Conservation (phyloP, 2,888 invertebrate species). For the Drosophila kokeensis region DNA sequence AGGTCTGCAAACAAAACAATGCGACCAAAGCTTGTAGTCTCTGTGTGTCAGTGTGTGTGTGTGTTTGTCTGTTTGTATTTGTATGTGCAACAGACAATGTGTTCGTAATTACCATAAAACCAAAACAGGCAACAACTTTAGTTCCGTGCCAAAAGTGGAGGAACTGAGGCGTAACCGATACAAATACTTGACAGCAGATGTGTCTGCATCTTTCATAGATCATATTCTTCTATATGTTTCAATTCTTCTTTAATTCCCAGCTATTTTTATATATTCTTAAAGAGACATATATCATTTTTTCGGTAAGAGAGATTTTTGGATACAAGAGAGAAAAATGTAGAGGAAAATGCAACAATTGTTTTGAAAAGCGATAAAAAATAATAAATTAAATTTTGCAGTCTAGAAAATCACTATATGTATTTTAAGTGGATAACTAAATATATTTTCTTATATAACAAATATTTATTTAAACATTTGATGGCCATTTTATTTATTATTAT, state of each 20-base stretch:
- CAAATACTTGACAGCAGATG: constrained; percentile 11
- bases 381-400: background rate
- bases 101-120: constrained; percentile 52
- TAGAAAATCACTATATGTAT: background rate
- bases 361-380: background rate
- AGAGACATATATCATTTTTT: too few relatives aligned
- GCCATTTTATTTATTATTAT: background rate
- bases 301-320: too few relatives aligned
- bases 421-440: background rate
- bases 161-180: constrained; percentile 47
- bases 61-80: constrained; percentile 10
- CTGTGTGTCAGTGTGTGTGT: constrained; percentile 11
- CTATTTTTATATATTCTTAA: background rate
- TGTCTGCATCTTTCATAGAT: constrained; percentile 19
- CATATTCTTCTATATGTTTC: constrained; percentile 1
- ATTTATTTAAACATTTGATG: background rate
- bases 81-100: constrained; percentile 10
- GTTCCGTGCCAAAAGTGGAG: constrained; percentile 61
- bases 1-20: constrained; percentile 63
- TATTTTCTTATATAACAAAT: background rate
- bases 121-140: constrained; percentile 37
- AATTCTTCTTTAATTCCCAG: background rate
- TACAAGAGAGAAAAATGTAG: background rate
- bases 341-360: background rate
- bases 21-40: constrained; percentile 37